phyloP scores from a whole-genome alignment of 2,113 vertebrate genomes.

The Syrmaticus mikado region DNA sequence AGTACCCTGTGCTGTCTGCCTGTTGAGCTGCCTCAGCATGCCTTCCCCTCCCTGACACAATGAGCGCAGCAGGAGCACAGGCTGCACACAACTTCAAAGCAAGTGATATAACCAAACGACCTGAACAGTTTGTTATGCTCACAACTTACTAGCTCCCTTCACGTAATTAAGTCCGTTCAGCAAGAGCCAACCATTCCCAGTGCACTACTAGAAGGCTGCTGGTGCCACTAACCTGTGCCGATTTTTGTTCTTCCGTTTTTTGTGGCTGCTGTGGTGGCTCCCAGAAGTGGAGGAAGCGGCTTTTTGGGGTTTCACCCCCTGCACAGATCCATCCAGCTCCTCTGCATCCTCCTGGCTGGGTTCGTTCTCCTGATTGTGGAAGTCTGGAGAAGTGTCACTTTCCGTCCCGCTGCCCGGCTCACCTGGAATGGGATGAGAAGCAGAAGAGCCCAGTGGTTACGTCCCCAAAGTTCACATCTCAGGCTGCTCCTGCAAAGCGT shows the following conservation, averaged over 20 bases:
- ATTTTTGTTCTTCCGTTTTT: conserved; percentile 99
- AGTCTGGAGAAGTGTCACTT: conserved; percentile 96
- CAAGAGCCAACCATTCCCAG: background rate
- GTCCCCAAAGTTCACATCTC: background rate
- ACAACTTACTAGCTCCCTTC: background rate
- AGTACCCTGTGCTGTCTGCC: background rate
- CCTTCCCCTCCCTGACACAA: background rate
- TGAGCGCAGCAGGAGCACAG: accelerated
- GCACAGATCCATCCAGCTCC: conserved; percentile 91
- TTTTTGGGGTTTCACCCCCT: conserved; percentile 96
- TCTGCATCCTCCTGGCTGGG: conserved; percentile 95
- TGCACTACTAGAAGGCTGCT: background rate
- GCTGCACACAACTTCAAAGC: background rate
- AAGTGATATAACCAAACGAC: background rate
- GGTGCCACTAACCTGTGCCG: conserved; percentile 91
- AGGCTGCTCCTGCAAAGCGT: background rate
- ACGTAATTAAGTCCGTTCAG: background rate
- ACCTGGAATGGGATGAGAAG: conserved; percentile 74
- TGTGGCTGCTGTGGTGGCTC: conserved; percentile 96
- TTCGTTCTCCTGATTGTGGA: conserved; percentile 98
- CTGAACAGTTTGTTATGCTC: background rate
- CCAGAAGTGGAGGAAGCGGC: conserved; percentile 91
- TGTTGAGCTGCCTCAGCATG: background rate
- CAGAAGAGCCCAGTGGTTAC: background rate
- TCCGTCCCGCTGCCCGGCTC: conserved; percentile 97